Base-by-base conservation (phyloP, 2,113 vertebrate species). In the Porphyrio hochstetteri region DNA sequence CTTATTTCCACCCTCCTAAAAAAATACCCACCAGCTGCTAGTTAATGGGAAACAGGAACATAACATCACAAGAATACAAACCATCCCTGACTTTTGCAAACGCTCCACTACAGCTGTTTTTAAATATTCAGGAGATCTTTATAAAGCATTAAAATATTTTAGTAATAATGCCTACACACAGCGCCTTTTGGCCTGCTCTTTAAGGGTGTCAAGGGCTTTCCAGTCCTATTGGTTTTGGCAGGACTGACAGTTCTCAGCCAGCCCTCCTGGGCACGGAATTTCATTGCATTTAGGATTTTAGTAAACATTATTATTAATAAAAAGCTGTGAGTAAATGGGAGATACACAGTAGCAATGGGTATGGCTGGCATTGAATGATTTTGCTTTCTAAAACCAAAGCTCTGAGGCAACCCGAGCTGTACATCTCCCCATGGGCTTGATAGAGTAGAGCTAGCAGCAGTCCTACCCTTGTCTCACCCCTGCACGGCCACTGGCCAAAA, bases 41-140 rank as follows among this genome's bases (percentile, higher is more conserved):
- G 71, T 88, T 94, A 97, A 95, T 79, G 57, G 64, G 78, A 86
- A 97, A 82, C 59, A 86, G 74, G 44, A 95, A 89, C 71, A 72
- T 74, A 87, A 88, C 27, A 70, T 65, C 42, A 10, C 50, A 69
- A 57, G 52, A 56, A 87, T 2, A 91, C 13, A 86, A 89, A 89
- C 52, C 40, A 70, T 42, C 53, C 82, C 56, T 28, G 83, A 50
- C 20, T 90, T 90, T 28, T 79, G 27, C 50, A 93, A 85, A 57
- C 42, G 10, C 74, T 83, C 69, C 4, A 5, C 29, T 69, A 70
- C 52, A 81, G 80, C 70, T 87, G 64, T 8, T 75, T 91, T 91
- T 86, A 63, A 95, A 94, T 68, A 94, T 86, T 91, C 38, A 93
- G 79, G 75, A 78, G 89, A 71, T n/a, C 31, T 35, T 40, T 69